Base-by-base conservation (phyloP, 2,888 invertebrate species). In the Tipula confusa region DNA sequence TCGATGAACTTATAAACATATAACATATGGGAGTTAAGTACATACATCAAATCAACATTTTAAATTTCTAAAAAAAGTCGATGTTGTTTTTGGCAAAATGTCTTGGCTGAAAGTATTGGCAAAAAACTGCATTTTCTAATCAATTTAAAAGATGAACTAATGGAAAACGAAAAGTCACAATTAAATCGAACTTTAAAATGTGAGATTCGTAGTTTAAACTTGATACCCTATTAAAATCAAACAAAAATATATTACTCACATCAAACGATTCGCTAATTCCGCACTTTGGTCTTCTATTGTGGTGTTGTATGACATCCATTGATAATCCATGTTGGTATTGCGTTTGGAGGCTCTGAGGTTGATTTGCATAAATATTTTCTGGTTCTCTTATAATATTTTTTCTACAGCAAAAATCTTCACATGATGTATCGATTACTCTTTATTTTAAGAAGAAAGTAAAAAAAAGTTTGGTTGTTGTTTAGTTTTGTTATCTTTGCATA, bases 321-420 rank as follows among this genome's bases (percentile, higher is more conserved):
- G 64, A 9, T 24, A 64, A 1, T 24, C 13, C 64, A 64, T 64
- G 24, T 24, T 64, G 64, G 24, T 64, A 64, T 6, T 64, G 64
- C n/a, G 64, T 1, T 24, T 64, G 64, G n/a, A 11, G 18, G 64
- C 24, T 64, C 24, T 24, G 24, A 9, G 64, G 64, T 24, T 64
- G 64, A 64, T 24, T 64, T 9, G 24, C 64, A 64, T 64, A 64
- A n/a, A 1, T 11, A 64, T 80, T 80, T 29, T 80, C 80, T 15
- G 80, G 80, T 80, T 15, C 80, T 80, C 31, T 4, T 80, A 64
- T 64, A 9, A 80, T 15, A 29, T 80, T 80, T 29, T 82, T 82
- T 18, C 82, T 31, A 82, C 82, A 82, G 33, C 82, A 82, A 36
- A 82, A 33, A 82, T 82, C 82, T 33, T 82, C 33, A 36, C 82